Evolutionary conservation across 2,113 vertebrate species (phyloP).

Genomic region (Genyomyrus donnyi): DNA sequence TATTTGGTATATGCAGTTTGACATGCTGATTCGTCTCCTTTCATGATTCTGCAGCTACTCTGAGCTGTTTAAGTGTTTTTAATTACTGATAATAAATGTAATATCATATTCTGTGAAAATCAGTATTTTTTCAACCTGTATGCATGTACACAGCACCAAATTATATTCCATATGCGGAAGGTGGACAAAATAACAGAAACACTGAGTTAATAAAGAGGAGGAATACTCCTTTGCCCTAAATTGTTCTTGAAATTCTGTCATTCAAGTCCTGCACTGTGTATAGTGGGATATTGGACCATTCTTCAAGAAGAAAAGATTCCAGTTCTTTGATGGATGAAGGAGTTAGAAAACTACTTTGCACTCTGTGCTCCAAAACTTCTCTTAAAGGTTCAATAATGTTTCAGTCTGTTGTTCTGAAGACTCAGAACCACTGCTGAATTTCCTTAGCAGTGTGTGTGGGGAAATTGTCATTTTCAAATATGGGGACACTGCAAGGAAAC

Average conservation of each 20-base stretch:
- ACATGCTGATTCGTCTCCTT: not conserved
- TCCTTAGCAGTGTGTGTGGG: not conserved
- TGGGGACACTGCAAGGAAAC: not conserved
- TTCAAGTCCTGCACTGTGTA: not conserved
- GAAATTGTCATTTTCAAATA: not conserved
- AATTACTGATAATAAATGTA: not conserved
- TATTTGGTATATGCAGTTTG: not conserved
- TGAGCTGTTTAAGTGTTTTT: not conserved
- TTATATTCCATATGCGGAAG: not conserved
- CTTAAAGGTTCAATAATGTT: not conserved
- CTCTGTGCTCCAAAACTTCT: not conserved
- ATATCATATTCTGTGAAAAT: not conserved
- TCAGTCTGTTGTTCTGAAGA: not conserved
- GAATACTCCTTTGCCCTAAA: not conserved
- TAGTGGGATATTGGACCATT: not conserved
- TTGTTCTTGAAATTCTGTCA: not conserved
- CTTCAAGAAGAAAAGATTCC: not conserved
- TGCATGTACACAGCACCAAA: not conserved
- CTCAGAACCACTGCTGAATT: not conserved
- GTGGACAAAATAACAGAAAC: not conserved
- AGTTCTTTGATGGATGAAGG: not conserved
- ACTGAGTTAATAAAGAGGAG: not conserved
- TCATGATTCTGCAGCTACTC: not conserved
- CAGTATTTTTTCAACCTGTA: not conserved
- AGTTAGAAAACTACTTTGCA: not conserved